Conservation (phyloP, 2,888 invertebrate genomes). For the Bombylius discolor region DNA sequence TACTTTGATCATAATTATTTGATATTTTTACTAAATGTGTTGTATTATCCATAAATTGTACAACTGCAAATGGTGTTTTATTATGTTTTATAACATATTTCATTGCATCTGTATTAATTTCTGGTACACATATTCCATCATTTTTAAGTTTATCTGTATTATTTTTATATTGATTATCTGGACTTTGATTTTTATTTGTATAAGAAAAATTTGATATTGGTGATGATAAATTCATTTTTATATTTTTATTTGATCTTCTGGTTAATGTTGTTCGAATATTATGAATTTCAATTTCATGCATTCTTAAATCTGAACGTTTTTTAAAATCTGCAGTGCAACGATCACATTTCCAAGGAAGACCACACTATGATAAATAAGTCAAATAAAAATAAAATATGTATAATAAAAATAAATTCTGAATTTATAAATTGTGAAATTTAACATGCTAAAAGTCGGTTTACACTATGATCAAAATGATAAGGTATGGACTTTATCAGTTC, state of each 20-base stretch:
- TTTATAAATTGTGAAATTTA: too few species aligned
- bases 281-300: conserved; percentile 12
- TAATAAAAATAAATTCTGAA: too few species aligned
- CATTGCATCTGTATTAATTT: conserved; percentile 35
- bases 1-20: conserved; percentile 22
- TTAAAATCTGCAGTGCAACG: conserved; percentile 10
- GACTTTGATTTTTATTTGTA: too few species aligned
- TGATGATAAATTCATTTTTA: too few species aligned
- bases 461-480: too few species aligned
- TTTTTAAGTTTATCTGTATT: background rate
- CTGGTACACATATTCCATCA: conserved; percentile 16
- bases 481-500: too few species aligned
- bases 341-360: conserved; percentile 7
- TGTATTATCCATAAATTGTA: conserved; percentile 51
- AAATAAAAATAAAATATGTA: background rate
- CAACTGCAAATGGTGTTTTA: conserved; percentile 56
- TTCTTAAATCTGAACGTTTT: conserved; percentile 9
- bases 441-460: too few species aligned
- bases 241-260: too few species aligned
- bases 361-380: background rate
- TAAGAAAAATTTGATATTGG: too few species aligned
- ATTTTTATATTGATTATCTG: background rate
- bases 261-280: background rate
- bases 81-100: conserved; percentile 47
- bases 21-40: conserved; percentile 57